Evolutionary conservation across 2,888 invertebrate species (phyloP), one percentile per base, ranked within the genome.

Genomic region (Deilephila elpenor): DNA sequence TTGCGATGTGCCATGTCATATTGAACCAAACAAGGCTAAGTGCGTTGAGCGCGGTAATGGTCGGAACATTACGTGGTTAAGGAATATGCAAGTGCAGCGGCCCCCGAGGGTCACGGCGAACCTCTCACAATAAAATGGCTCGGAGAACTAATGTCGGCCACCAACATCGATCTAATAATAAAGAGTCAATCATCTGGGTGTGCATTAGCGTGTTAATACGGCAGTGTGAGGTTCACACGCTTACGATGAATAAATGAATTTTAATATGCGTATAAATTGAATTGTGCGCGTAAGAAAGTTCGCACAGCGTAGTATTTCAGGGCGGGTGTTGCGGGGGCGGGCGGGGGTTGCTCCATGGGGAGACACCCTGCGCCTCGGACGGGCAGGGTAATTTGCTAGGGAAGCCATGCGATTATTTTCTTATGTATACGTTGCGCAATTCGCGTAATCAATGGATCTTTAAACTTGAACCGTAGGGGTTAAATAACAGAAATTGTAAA

Each of bases 11-110:
- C 84, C 84, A 86, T 88, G 86, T 86, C 88, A 84, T 85, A 85
- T 83, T 86, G 82, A 82, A 76, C 87, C 89, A 88, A 91, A 92
- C 89, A 92, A 92, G 93, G 93, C 85, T 88, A 90, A 89, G 88
- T 85, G 84, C 82, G 84, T 82, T 85, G 85, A 84, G 83, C 85
- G 84, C 82, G 80, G 84, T 86, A 86, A 87, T 87, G 86, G 88
- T 84, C 86, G 86, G 87, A 86, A 87, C 83, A 85, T 84, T 88
- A 86, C 85, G 83, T 84, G 83, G 83, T 84, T 84, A 86, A 88
- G 84, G 88, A 88, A 85, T 87, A 88, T 83, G 67, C 75, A 86
- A 84, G 85, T 86, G 81, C 81, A 84, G 82, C 76, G 76, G 80
- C 75, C 79, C 71, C 77, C 84, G 86, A 84, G 86, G 93, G 93